Base-by-base conservation (phyloP, 1,140 invertebrate species). In the Brachystomella parvula region DNA sequence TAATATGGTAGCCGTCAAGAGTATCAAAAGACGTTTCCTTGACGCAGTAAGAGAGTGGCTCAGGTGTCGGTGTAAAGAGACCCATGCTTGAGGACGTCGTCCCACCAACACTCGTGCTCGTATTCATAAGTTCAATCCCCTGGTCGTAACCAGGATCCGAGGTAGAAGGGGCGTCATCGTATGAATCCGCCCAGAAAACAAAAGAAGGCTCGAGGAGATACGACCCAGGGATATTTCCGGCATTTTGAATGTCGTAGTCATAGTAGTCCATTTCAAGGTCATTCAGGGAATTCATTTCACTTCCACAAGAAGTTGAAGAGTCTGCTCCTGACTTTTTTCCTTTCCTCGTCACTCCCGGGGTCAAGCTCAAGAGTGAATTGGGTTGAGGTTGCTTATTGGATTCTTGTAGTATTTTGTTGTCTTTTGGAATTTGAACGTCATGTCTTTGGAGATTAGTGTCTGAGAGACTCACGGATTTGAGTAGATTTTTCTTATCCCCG, bases 211-310 rank as follows among this genome's bases (percentile, higher is more conserved):
- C 71, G 0, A 71, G 59, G 2, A 73, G 53, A 33, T 66, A 71
- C 2, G 71, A 73, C 0, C 71, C 71, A 3, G 71, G 71, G 39
- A 73, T 73, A 26, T 66, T 71, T 9, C 66, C 69, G 19, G 67
- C 69, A 53, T 73, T 73, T 19, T 44, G 17, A 6, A 71, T 69
- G 26, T 73, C 69, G 47, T 71, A 71, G 63, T 73, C 71, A 35
- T 73, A 73, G 47, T 73, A 73, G 57, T 73, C 71, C 71, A 73
- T 72, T 57, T 69, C 70, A 31, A 72, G 66, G 24, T 71, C 71
- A 32, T 68, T 69, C 67, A 30, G 63, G 61, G 26, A 63, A 24
- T 26, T 66, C 64, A 21, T 28, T 32, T 33, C 68, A 44, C 24
- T 67, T 49, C 32, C 28, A 29, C 29, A 39, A 39, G 33, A 39